Evolutionary conservation across 1,140 invertebrate genomes (phyloP).

Genomic region (Eriocheir sinensis): DNA sequence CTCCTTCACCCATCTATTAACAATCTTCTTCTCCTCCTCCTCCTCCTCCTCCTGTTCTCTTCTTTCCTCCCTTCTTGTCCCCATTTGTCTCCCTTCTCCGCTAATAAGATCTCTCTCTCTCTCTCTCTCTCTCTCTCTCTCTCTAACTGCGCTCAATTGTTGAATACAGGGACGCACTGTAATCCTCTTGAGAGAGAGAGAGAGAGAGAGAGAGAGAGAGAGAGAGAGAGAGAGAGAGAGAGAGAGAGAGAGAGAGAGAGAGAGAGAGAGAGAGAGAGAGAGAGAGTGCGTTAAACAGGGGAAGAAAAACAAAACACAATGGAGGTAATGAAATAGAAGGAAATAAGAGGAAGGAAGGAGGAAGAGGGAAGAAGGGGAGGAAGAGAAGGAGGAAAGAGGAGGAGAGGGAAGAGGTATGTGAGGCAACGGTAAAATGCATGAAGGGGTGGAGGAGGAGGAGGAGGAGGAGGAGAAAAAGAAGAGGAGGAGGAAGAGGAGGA

Average conservation of each 20-base stretch:
- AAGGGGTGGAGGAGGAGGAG: neutral
- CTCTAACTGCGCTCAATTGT: neutral
- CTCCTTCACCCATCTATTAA: neutral
- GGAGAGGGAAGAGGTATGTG: neutral
- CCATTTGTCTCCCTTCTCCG: neutral
- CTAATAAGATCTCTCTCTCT: neutral
- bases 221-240: neutral
- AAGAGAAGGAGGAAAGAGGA: neutral
- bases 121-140: neutral
- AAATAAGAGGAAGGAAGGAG: neutral
- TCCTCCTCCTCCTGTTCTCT: neutral
- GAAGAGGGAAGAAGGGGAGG: neutral
- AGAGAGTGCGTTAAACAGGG: neutral
- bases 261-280: too few species aligned
- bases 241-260: neutral
- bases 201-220: neutral
- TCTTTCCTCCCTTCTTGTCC: neutral
- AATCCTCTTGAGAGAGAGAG: neutral
- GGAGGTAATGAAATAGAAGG: neutral
- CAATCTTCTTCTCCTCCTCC: neutral
- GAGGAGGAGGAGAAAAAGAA: neutral
- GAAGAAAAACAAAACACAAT: neutral
- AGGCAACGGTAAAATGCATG: neutral
- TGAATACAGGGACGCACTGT: neutral
- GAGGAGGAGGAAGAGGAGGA: neutral